phyloP scores from a whole-genome alignment of 35 echinoderm and acorn worm genomes.

The Hemicentrotus pulcherrimus region DNA sequence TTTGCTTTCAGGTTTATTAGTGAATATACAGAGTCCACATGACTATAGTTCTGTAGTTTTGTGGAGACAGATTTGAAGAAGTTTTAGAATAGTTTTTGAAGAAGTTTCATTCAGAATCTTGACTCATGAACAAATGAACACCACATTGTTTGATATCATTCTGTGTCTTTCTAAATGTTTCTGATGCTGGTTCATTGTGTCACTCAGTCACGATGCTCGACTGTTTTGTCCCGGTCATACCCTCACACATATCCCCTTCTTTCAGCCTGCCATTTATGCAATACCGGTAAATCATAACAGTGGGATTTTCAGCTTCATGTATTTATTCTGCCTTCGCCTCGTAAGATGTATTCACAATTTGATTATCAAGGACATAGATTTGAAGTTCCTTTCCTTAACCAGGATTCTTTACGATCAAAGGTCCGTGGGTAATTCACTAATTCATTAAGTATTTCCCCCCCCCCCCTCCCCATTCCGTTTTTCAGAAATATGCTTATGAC shows the following conservation, averaged over 20 bases:
- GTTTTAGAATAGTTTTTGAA: too few relatives aligned
- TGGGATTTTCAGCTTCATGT: not conserved
- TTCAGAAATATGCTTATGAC: not conserved
- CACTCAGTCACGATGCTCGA: not conserved
- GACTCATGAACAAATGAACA: not conserved
- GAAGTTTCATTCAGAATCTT: not conserved
- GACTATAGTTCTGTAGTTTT: not conserved
- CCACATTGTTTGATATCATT: not conserved
- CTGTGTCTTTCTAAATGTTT: not conserved
- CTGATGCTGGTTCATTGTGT: not conserved
- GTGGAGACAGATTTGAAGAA: not conserved
- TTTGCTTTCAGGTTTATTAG: not conserved
- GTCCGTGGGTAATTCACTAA: not conserved
- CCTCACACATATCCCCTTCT: not conserved
- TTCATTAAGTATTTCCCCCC: not conserved
- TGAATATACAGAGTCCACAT: not conserved
- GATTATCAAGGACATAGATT: not conserved
- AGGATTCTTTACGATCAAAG: not conserved
- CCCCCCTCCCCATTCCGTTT: not conserved
- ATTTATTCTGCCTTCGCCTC: not conserved
- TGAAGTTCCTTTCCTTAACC: too few relatives aligned
- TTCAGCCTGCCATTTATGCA: not conserved
- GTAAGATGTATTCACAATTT: not conserved
- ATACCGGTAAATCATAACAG: not conserved
- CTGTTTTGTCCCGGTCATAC: too few relatives aligned